Evolutionary conservation across 2,888 invertebrate genomes (phyloP).

Genomic region (Chouioia cunea): DNA sequence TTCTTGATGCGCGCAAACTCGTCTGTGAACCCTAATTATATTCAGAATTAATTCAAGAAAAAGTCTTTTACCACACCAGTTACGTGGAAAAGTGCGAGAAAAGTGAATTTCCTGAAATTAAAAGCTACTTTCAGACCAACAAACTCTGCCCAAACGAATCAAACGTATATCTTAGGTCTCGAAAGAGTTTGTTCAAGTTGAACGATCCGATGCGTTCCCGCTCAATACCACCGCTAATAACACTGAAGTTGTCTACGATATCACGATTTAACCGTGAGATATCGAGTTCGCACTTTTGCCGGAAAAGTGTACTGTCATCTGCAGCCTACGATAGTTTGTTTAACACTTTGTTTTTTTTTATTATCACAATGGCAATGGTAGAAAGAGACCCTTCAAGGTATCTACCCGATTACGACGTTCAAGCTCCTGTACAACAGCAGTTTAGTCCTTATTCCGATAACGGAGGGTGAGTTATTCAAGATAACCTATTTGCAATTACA

Average conservation of each 20-base stretch:
- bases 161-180: too few species aligned
- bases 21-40: too few species aligned
- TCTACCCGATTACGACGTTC: conserved; percentile 67
- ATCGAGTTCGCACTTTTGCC: neutral
- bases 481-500: conserved; percentile 49
- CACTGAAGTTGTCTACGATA: conserved; percentile 18
- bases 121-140: too few species aligned
- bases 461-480: conserved; percentile 75
- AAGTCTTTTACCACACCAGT: too few species aligned
- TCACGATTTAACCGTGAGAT: neutral
- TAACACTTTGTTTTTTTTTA: neutral
- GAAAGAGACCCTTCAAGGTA: conserved; percentile 67
- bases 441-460: conserved; percentile 82
- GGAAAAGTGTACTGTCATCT: conserved; percentile 47
- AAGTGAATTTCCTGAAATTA: too few species aligned
- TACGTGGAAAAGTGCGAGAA: too few species aligned
- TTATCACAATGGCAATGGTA: conserved; percentile 56
- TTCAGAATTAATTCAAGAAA: too few species aligned
- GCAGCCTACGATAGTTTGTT: conserved; percentile 20
- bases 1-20: too few species aligned
- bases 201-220: too few species aligned
- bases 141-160: too few species aligned
- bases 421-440: conserved; percentile 70
- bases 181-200: too few species aligned
- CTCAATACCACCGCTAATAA: too few species aligned